Conservation (phyloP, 1,140 invertebrate species). For the Octopus bimaculoides region DNA sequence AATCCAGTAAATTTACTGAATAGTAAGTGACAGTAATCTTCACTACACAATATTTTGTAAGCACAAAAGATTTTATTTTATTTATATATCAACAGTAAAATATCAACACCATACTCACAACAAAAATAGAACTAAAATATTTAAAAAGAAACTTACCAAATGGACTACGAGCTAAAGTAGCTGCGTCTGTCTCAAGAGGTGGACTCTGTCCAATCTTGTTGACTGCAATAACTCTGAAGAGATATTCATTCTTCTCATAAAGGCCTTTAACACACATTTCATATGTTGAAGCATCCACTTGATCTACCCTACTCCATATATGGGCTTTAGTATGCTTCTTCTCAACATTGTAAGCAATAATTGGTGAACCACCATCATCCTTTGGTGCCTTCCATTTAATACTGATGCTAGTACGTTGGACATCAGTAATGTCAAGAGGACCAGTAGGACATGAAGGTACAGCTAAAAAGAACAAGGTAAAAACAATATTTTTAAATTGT, state of each 20-base stretch:
- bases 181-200: conserved; percentile 73
- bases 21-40: too few relatives aligned
- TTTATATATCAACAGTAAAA: too few relatives aligned
- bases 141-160: conserved; percentile 43
- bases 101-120: background rate
- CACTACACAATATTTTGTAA: too few relatives aligned
- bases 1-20: too few relatives aligned
- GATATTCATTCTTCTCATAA: conserved; percentile 81
- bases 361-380: conserved; percentile 83
- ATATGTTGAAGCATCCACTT: background rate
- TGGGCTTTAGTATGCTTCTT: conserved; percentile 70
- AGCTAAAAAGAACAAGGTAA: background rate
- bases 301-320: conserved; percentile 7
- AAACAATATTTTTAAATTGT: too few relatives aligned
- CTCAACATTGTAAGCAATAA: conserved; percentile 94
- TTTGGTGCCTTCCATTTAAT: conserved; percentile 67
- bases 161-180: conserved; percentile 50
- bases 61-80: too few relatives aligned
- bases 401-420: conserved; percentile 55
- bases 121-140: background rate
- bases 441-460: background rate
- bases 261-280: background rate
- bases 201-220: conserved; percentile 78
- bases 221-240: conserved; percentile 85
- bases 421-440: conserved; percentile 42